Evolutionary conservation across 2,888 invertebrate genomes (phyloP).

Genomic region (Stenodema calcarata): DNA sequence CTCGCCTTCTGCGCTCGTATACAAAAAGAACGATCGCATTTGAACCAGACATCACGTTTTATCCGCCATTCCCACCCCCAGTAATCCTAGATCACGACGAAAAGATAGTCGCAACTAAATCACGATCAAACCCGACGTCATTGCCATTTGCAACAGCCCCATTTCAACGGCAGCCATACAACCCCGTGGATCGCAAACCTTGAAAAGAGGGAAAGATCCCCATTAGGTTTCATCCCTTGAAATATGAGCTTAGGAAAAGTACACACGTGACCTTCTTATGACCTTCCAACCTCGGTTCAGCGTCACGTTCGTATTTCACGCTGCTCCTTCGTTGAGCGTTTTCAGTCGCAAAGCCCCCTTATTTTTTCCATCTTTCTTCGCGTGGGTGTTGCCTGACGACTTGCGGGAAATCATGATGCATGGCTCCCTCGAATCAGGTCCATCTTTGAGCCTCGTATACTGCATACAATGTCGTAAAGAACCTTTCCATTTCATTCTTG

Average conservation of each 20-base stretch:
- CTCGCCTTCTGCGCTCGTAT: background rate
- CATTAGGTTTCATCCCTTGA: constrained; percentile 42
- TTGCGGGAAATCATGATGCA: background rate
- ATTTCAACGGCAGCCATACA: background rate
- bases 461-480: background rate
- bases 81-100: background rate
- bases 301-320: constrained; percentile 29
- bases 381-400: background rate
- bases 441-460: background rate
- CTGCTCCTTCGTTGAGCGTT: background rate
- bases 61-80: background rate
- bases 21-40: background rate
- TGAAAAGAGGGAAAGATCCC: background rate
- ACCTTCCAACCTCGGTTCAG: constrained; percentile 4
- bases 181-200: background rate
- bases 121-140: constrained; percentile 2
- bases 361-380: background rate
- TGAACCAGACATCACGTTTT: background rate
- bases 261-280: constrained; percentile 43
- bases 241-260: constrained; percentile 31
- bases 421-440: background rate
- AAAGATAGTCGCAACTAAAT: background rate
- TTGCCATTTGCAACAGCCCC: background rate
- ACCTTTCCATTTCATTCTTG: no score
- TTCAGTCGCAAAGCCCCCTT: background rate